phyloP scores from a whole-genome alignment of 2,113 vertebrate species.

The Ceratotherium simum region DNA sequence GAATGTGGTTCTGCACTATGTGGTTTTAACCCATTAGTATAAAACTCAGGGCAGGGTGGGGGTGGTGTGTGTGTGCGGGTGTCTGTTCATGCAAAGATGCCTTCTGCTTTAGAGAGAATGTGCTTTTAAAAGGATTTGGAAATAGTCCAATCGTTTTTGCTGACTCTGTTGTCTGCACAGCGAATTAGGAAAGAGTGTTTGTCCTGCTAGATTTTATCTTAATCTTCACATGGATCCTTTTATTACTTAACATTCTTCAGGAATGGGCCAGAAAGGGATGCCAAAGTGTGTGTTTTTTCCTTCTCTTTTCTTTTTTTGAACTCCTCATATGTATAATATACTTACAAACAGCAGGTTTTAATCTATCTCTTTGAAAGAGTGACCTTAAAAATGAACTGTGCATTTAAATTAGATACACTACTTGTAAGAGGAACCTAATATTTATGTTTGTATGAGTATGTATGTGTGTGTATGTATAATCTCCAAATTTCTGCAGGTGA shows the following conservation, averaged over 20 bases:
- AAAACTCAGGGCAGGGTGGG: constrained; percentile 60
- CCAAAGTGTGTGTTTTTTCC: constrained; percentile 68
- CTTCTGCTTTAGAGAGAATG: constrained; percentile 62
- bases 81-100: constrained; percentile 64
- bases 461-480: neutral
- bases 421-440: constrained; percentile 66
- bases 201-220: constrained; percentile 81
- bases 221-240: constrained; percentile 83
- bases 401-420: constrained; percentile 74
- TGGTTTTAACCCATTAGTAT: constrained; percentile 67
- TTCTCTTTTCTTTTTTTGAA: constrained; percentile 37
- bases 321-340: constrained; percentile 57
- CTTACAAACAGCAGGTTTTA: constrained; percentile 78
- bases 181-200: constrained; percentile 75
- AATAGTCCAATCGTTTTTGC: constrained; percentile 71
- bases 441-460: neutral
- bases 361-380: constrained; percentile 60
- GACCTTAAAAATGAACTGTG: constrained; percentile 60
- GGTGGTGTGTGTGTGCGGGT: neutral
- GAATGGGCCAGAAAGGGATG: constrained; percentile 74
- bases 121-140: constrained; percentile 80
- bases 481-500: constrained; percentile 61
- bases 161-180: constrained; percentile 69
- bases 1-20: neutral
- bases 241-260: constrained; percentile 76